Conservation (phyloP, 1,140 invertebrate genomes). For the Oncopodura yosiiana region DNA sequence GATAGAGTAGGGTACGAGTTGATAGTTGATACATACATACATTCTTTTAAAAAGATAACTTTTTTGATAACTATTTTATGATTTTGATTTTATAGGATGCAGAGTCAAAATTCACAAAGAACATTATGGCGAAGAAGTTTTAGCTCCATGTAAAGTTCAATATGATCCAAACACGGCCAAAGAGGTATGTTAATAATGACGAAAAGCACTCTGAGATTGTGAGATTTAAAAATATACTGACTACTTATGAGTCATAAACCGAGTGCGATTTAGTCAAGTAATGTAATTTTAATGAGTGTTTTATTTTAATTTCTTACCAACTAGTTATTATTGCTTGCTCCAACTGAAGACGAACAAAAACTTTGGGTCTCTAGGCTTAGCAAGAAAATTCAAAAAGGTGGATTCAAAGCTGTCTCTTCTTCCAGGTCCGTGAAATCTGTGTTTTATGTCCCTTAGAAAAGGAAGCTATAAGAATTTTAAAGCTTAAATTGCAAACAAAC, state of each 20-base stretch:
- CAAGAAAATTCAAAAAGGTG: slow-evolving; percentile 86
- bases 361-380: slow-evolving; percentile 81
- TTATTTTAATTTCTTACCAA: too few species aligned
- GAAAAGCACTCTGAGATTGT: too few species aligned
- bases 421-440: slow-evolving; percentile 29
- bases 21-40: too few species aligned
- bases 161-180: slow-evolving; percentile 86
- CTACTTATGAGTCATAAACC: too few species aligned
- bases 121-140: slow-evolving; percentile 67
- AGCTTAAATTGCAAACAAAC: slow-evolving; percentile 6
- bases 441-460: slow-evolving; percentile 20
- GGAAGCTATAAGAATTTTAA: too few species aligned
- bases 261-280: too few species aligned
- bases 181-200: too few species aligned
- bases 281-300: too few species aligned
- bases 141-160: slow-evolving; percentile 84
- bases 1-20: too few species aligned
- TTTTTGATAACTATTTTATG: neutral
- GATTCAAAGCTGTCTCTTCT: slow-evolving; percentile 61
- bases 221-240: too few species aligned
- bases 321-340: slow-evolving; percentile 73
- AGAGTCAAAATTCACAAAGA: slow-evolving; percentile 93
- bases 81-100: slow-evolving; percentile 59
- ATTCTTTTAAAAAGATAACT: neutral
- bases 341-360: slow-evolving; percentile 76